Conservation (phyloP, 1,140 invertebrate genomes). For the Diorhabda sublineata region DNA sequence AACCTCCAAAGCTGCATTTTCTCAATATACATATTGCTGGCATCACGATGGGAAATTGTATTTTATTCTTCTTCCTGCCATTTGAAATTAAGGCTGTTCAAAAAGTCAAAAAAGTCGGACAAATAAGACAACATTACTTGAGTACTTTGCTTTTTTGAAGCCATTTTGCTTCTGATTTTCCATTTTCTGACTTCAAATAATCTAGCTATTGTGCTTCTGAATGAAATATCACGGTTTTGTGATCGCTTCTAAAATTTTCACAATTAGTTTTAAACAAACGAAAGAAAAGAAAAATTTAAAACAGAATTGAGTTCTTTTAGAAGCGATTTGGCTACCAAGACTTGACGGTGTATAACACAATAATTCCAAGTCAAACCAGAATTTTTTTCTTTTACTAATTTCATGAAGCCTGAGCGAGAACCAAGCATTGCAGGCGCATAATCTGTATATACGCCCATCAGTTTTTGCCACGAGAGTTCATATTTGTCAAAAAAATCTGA, state of each 20-base stretch:
- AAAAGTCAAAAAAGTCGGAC: not conserved
- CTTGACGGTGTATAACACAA: not conserved
- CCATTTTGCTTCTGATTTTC: not conserved
- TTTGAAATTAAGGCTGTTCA: not conserved
- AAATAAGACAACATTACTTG: not conserved
- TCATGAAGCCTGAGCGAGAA: not conserved
- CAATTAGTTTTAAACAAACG: not conserved
- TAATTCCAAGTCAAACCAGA: not conserved
- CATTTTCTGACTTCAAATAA: not conserved
- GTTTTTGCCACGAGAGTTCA: slow-evolving; percentile 24
- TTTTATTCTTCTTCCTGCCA: not conserved
- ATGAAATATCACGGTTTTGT: not conserved
- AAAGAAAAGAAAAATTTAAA: not conserved
- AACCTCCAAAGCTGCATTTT: not conserved
- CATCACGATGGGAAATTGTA: not conserved
- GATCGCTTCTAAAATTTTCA: not conserved
- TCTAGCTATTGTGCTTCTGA: not conserved
- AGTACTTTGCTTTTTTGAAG: not conserved
- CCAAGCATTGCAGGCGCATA: slow-evolving; percentile 32
- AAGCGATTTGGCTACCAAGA: not conserved
- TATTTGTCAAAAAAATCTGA: slow-evolving; percentile 36
- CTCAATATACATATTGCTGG: not conserved
- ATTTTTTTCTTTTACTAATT: not conserved
- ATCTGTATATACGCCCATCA: slow-evolving; percentile 18
- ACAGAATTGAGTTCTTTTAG: not conserved